Evolutionary conservation across 2,113 vertebrate genomes (phyloP).

Genomic region (Suncus etruscus): DNA sequence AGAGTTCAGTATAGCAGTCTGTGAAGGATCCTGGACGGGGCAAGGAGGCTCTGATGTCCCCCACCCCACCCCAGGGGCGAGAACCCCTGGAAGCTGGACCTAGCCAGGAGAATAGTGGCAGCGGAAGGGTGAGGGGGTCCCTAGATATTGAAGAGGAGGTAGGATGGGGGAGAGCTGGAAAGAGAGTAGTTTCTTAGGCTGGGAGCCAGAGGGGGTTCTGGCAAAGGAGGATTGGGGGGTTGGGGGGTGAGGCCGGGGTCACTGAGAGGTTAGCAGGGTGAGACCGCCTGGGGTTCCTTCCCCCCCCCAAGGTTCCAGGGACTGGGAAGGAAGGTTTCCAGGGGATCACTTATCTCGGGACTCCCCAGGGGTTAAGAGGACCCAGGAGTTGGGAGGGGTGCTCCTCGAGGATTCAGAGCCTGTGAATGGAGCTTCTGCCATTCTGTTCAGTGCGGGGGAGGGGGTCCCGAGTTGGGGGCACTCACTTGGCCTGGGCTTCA

Average conservation of each 20-base stretch:
- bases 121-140: background rate
- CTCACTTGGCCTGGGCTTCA: constrained; percentile 88
- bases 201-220: constrained; percentile 25
- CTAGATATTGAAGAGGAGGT: background rate
- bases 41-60: background rate
- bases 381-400: constrained; percentile 24
- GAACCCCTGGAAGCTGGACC: background rate
- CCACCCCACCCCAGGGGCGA: too few species aligned
- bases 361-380: constrained; percentile 4
- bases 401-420: constrained; percentile 82
- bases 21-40: background rate
- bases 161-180: constrained; percentile 17
- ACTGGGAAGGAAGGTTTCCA: constrained; percentile 24
- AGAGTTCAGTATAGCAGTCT: background rate
- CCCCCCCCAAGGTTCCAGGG: constrained; percentile 41
- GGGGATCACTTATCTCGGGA: background rate
- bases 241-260: too few species aligned
- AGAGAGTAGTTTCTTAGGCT: constrained; percentile 6
- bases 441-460: constrained; percentile 81
- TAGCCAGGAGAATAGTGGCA: background rate
- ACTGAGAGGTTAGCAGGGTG: constrained; percentile 54
- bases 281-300: constrained; percentile 48
- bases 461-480: constrained; percentile 77
- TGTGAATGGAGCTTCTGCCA: constrained; percentile 83
- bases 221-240: background rate